phyloP scores from a whole-genome alignment of 1,140 invertebrate genomes.

The Myzus persicae region DNA sequence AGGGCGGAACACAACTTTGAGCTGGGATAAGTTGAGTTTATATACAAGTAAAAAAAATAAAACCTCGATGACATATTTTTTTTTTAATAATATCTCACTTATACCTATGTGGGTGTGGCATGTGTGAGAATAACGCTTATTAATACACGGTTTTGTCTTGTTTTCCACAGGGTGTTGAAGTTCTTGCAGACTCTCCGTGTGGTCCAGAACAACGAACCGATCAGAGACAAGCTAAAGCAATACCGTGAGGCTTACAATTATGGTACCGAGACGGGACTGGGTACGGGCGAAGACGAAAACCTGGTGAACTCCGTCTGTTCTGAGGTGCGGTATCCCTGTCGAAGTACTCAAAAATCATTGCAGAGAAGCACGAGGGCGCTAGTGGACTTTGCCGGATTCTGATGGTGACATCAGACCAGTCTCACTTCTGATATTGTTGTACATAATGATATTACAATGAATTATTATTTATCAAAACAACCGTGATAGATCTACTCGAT shows the following conservation, averaged over 20 bases:
- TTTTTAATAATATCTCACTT: no score
- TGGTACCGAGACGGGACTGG: conserved; percentile 23
- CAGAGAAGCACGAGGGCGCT: conserved; percentile 27
- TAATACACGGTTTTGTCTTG: not conserved
- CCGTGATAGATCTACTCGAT: not conserved
- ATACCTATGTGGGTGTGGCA: no score
- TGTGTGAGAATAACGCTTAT: not conserved
- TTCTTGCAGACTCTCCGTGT: conserved; percentile 58
- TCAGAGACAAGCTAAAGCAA: conserved; percentile 56
- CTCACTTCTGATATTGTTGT: not conserved
- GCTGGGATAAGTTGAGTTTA: no score
- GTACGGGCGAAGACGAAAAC: not conserved
- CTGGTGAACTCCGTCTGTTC: conserved; percentile 43
- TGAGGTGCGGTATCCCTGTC: conserved; percentile 26
- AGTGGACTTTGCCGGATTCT: conserved; percentile 16
- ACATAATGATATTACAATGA: not conserved
- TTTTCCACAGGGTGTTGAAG: conserved; percentile 57
- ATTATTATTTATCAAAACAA: no score
- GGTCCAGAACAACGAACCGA: conserved; percentile 55
- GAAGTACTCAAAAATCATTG: conserved; percentile 42
- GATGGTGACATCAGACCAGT: not conserved
- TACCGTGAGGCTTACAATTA: conserved; percentile 59
- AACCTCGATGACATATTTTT: not conserved
- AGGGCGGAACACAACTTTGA: no score
- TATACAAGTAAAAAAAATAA: not conserved